These are phyloP conservation scores for Fragum sueziense DNA, from an alignment of 2,888 invertebrate genomes.

Conservation along the genomic window DNA sequence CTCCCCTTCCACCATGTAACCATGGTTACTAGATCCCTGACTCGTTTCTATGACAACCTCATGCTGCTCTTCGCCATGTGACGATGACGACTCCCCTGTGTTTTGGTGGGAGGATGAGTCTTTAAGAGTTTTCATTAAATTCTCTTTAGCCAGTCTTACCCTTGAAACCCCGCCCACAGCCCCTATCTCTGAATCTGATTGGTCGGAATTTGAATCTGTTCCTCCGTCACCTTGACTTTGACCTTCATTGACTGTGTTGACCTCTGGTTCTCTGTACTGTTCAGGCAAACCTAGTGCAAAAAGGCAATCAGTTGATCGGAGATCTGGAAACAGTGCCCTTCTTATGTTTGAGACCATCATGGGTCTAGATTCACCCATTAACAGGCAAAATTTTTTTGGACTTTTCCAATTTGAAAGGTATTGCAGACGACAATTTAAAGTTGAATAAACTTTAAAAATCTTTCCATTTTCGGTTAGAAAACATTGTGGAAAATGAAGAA, in stretches of 20 bases:
- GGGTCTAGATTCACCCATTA: neutral
- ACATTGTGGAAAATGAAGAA: no score
- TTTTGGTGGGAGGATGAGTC: constrained; percentile 8
- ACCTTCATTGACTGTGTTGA: constrained; percentile 37
- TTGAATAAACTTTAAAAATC: no score
- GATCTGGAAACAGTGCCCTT: no score
- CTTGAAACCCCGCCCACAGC: constrained; percentile 59
- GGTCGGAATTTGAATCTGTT: constrained; percentile 45
- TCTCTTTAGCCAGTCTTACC: constrained; percentile 43
- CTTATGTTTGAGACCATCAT: no score
- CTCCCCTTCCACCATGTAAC: constrained; percentile 34
- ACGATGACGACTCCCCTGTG: neutral
- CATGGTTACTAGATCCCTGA: constrained; percentile 40
- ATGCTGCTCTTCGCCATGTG: neutral
- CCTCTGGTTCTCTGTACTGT: constrained; percentile 38
- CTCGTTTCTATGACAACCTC: constrained; percentile 42
- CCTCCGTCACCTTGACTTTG: neutral
- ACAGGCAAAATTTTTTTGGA: no score
- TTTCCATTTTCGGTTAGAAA: no score
- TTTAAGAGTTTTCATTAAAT: constrained; percentile 34
- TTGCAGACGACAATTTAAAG: no score
- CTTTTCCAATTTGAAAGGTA: no score
- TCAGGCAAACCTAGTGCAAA: constrained; percentile 67
- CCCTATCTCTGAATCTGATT: constrained; percentile 55
- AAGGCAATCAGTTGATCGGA: no score